Percentiles rank a stretch among this genome's conserved stretches.
Conservation (phyloP, 2,113 vertebrate species). For the Polypterus senegalus region DNA sequence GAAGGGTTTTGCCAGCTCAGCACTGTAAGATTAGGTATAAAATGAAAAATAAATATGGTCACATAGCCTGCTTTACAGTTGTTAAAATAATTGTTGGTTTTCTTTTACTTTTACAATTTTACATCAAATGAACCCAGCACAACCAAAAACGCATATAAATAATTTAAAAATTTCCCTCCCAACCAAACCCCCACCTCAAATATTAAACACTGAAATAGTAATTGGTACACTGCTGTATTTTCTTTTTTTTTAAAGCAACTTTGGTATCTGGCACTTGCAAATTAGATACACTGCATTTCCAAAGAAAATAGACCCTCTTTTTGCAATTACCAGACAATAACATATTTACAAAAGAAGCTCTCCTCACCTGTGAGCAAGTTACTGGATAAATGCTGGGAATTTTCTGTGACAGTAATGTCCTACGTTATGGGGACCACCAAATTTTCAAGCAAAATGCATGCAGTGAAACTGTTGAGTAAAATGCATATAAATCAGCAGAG, state of each 20-base stretch:
- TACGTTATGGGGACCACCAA: constrained; percentile 51
- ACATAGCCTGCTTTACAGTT: too few relatives aligned
- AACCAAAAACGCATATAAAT: constrained; percentile 12
- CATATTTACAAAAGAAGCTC: constrained; percentile 70
- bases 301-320: constrained; percentile 49
- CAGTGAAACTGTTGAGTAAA: constrained; percentile 66
- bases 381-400: constrained; percentile 57
- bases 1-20: too few relatives aligned
- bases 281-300: constrained; percentile 45
- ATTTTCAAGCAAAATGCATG: constrained; percentile 83
- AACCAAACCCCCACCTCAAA: constrained; percentile 30
- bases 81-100: constrained; percentile 27
- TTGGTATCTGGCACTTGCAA: constrained; percentile 42
- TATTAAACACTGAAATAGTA: constrained; percentile 65
- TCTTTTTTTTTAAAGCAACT: constrained; percentile 36
- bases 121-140: constrained; percentile 55
- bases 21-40: too few relatives aligned
- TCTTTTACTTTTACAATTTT: constrained; percentile 52
- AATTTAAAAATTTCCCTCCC: too few relatives aligned
- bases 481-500: constrained; percentile 80
- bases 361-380: constrained; percentile 58
- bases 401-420: constrained; percentile 47
- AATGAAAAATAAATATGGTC: too few relatives aligned
- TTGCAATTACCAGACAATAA: constrained; percentile 86
- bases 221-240: constrained; percentile 40